Percentiles rank a stretch among this genome's conserved stretches.
Evolutionary conservation across 2,888 invertebrate species (phyloP).

Genomic region (Hesperia comma): DNA sequence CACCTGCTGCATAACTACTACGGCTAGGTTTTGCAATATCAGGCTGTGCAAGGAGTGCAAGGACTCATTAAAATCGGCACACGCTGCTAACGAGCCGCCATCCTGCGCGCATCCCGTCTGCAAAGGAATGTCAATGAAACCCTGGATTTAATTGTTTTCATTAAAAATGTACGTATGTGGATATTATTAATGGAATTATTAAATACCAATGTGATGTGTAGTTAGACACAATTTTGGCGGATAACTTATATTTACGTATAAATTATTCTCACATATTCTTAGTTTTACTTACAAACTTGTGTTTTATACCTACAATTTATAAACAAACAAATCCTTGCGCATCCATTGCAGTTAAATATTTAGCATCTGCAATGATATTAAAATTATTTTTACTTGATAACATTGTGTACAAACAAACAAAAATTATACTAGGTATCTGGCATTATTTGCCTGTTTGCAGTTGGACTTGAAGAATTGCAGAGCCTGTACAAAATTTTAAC

Average conservation of each 20-base stretch:
- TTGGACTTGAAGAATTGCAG: conserved; percentile 13
- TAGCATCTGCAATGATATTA: too few relatives aligned
- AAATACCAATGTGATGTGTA: too few relatives aligned
- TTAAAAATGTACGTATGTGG: background rate
- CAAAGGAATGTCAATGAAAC: conserved; percentile 17
- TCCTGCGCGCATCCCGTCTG: conserved; percentile 20
- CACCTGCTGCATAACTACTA: background rate
- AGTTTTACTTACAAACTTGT: too few relatives aligned
- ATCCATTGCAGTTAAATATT: too few relatives aligned
- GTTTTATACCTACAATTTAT: too few relatives aligned
- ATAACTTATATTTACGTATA: too few relatives aligned
- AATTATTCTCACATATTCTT: too few relatives aligned
- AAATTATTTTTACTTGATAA: too few relatives aligned
- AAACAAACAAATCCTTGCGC: too few relatives aligned
- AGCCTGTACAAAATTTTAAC: conserved; percentile 24
- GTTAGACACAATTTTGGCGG: too few relatives aligned
- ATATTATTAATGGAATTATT: too few relatives aligned
- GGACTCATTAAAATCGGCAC: conserved; percentile 25
- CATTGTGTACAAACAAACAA: background rate
- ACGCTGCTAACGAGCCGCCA: conserved; percentile 23
- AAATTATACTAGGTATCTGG: background rate
- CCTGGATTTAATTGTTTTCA: background rate
- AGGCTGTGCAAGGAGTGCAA: conserved; percentile 1
- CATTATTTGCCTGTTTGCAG: background rate
- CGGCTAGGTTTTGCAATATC: background rate